Evolutionary conservation across 2,888 invertebrate species (phyloP).

Genomic region (Agrochola lota): DNA sequence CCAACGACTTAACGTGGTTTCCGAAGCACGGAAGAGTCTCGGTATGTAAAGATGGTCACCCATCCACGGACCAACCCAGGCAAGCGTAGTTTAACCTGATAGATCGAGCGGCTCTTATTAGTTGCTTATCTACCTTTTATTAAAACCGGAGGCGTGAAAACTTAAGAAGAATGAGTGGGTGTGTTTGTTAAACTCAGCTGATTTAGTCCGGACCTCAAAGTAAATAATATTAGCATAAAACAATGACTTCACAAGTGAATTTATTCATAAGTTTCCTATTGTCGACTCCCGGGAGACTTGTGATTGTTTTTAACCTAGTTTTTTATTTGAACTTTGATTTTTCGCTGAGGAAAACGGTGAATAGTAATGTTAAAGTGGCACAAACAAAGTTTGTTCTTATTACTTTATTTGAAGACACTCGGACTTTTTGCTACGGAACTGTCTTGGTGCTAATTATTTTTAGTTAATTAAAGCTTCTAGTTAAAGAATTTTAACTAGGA

Average conservation of each 20-base stretch:
- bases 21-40: too few relatives aligned
- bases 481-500: background rate
- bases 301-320: slow-evolving; percentile 57
- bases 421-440: background rate
- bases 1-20: too few relatives aligned
- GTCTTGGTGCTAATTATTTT: background rate
- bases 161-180: slow-evolving; percentile 20
- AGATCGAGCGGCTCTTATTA: too few relatives aligned
- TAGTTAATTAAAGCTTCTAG: background rate
- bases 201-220: slow-evolving; percentile 38
- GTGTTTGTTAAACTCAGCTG: slow-evolving; percentile 49
- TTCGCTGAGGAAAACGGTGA: slow-evolving; percentile 21
- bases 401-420: slow-evolving; percentile 11
- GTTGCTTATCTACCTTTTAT: background rate
- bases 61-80: too few relatives aligned
- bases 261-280: slow-evolving; percentile 62
- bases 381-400: slow-evolving; percentile 18
- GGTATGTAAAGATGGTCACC: too few relatives aligned
- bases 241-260: slow-evolving; percentile 57
- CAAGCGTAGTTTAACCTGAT: too few relatives aligned
- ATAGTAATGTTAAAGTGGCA: slow-evolving; percentile 39
- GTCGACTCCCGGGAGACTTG: slow-evolving; percentile 27
- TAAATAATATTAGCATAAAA: slow-evolving; percentile 62
- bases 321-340: slow-evolving; percentile 53
- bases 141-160: background rate